Evolutionary conservation across 2,113 vertebrate species (phyloP).

Genomic region (Rousettus leschenaultii): DNA sequence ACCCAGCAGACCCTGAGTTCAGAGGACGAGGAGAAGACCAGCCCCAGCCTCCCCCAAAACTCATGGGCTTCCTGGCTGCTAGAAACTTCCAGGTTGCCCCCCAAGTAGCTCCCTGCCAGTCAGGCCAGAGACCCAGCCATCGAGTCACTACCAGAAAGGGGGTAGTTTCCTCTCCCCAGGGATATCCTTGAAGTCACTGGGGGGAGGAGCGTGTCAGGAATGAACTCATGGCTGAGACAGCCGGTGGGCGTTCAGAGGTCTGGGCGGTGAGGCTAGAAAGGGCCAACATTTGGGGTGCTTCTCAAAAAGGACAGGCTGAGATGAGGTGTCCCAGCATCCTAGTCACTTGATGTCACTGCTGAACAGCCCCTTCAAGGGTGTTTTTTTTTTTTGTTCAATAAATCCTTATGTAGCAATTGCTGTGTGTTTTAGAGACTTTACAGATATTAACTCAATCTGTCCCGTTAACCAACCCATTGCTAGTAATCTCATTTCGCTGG

Average conservation of each 20-base stretch:
- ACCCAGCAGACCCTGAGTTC: conserved; percentile 8
- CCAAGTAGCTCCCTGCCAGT: background rate
- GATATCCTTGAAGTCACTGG: background rate
- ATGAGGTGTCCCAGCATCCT: background rate
- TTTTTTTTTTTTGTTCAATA: background rate
- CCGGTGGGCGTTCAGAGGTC: background rate
- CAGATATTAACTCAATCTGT: background rate
- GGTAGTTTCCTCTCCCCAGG: background rate
- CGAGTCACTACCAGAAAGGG: background rate
- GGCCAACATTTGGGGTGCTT: background rate
- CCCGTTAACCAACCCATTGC: background rate
- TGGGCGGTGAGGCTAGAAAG: background rate
- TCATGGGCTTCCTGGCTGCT: background rate
- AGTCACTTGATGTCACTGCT: background rate
- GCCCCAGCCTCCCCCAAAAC: background rate
- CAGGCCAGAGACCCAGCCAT: background rate
- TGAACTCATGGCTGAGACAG: background rate
- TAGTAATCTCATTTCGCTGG: background rate
- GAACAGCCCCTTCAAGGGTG: background rate
- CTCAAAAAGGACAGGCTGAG: background rate
- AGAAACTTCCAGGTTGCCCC: background rate
- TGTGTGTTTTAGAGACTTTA: background rate
- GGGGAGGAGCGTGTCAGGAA: background rate
- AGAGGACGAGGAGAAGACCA: background rate
- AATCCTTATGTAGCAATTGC: background rate